Base-by-base conservation (phyloP, 2,113 vertebrate genomes). In the Boulengeromyrus knoepffleri region DNA sequence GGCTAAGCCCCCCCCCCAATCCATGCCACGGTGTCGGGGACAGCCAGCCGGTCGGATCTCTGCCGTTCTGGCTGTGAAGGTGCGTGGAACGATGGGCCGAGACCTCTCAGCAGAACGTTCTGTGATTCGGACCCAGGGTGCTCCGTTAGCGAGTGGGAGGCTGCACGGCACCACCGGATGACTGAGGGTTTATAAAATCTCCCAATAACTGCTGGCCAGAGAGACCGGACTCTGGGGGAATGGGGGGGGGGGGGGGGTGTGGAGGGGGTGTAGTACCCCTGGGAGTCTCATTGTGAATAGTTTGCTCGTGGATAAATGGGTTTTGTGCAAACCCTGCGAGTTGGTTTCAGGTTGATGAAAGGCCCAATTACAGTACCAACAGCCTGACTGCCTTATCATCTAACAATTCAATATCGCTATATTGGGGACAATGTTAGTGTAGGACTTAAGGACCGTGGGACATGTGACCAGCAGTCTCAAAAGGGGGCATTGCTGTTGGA, bases 241-340 rank as follows among this genome's bases (percentile, higher is more conserved):
- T 21, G 31, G 47, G 24, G n/a, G 31, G 36, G 10, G 10, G 0
- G 4, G 52, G 19, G 21, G 52, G 19, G 39, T 62, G 24, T 88
- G 24, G 15, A 10, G 52, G 56, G 39, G 36, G 21, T 12, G 53
- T 42, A 19, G 39, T 42, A 21, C 56, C 31, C 24, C 87, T 12
- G 39, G 36, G 52, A 66, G 56, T 50, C 39, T 62, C 87, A 62
- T 88, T 88, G 50, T 42, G 87, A 62, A 88, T 36, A 58, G 50
- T 45, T 58, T 39, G 87, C 87, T 58, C 52, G 17, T 88, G 87
- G 52, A 88, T 88, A 56, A 88, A 88, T 88, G 53, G 87, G 87
- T 88, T 62, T 88, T 24, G 87, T 88, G 56, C 21, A 45, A 58
- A 66, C 10, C 36, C 87, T 88, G 53, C 42, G 52, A 87, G 85